A percentile compares a stretch with the other conserved stretches of the same genome.
Conservation (phyloP, 1,140 invertebrate genomes). For the Drosophila novamexicana region DNA sequence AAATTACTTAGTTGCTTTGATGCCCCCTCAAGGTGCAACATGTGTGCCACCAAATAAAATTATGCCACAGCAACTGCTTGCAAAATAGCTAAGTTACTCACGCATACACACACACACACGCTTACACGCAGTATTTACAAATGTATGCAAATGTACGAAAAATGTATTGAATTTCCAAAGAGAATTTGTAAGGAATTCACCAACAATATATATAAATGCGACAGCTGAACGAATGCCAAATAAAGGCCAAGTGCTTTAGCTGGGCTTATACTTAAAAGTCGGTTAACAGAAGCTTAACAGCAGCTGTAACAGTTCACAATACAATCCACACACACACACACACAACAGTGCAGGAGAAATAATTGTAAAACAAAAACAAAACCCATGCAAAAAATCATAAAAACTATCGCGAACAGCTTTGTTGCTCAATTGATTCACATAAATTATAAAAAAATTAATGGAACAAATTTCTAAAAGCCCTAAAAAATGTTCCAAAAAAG, state of each 20-base stretch:
- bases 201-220: conserved; percentile 29
- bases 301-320: conserved; percentile 20
- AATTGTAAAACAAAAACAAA: conserved; percentile 67
- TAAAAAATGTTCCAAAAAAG: too few relatives aligned
- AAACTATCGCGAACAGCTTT: conserved; percentile 58
- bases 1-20: conserved; percentile 31
- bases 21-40: conserved; percentile 33
- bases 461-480: too few relatives aligned
- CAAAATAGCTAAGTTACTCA: conserved; percentile 1
- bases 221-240: conserved; percentile 29
- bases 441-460: too few relatives aligned
- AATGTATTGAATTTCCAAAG: conserved; percentile 69
- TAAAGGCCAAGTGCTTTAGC: conserved; percentile 4
- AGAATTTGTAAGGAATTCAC: conserved; percentile 31
- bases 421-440: too few relatives aligned
- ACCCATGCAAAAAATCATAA: conserved; percentile 59
- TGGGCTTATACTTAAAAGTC: conserved; percentile 8
- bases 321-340: conserved; percentile 12
- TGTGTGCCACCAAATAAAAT: conserved; percentile 30
- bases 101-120: conserved; percentile 3
- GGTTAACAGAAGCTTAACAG: conserved; percentile 5
- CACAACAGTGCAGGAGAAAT: conserved; percentile 57
- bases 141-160: conserved; percentile 43
- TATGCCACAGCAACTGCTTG: conserved; percentile 1
- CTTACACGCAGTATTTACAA: neutral